Evolutionary conservation across 2,113 vertebrate genomes (phyloP).

Genomic region (Leptocoma aspasia): DNA sequence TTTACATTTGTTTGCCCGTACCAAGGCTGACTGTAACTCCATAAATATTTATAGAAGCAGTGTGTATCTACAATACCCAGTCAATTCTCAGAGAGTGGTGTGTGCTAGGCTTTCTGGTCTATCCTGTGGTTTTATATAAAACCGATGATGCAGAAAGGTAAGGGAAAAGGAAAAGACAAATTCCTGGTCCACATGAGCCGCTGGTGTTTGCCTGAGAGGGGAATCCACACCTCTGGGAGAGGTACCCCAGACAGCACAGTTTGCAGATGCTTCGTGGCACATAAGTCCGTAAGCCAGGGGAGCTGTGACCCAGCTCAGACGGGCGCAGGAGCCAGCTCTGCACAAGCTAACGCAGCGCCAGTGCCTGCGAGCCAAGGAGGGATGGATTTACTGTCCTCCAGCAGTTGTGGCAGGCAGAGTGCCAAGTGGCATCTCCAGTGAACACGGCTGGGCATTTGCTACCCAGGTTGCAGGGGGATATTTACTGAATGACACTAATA

Average conservation of each 20-base stretch:
- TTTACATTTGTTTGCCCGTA: constrained; percentile 6
- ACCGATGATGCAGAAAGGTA: neutral
- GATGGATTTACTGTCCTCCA: neutral
- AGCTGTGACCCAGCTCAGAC: neutral
- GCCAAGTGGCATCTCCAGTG: neutral
- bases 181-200: neutral
- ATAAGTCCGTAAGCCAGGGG: accelerated
- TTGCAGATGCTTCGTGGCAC: neutral
- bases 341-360: neutral
- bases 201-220: neutral
- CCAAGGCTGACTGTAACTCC: neutral
- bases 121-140: neutral
- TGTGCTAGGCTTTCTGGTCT: neutral
- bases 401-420: neutral
- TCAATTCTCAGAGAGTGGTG: neutral
- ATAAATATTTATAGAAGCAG: constrained; percentile 37
- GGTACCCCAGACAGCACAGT: neutral
- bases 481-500: constrained; percentile 28
- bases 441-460: neutral
- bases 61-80: neutral
- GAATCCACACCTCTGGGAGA: neutral
- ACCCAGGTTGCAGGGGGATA: neutral
- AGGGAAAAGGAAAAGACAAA: neutral
- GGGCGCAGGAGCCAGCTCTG: neutral
- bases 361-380: accelerated